Conservation (phyloP, 2,888 invertebrate genomes). For the Acanthosepion esculentum region DNA sequence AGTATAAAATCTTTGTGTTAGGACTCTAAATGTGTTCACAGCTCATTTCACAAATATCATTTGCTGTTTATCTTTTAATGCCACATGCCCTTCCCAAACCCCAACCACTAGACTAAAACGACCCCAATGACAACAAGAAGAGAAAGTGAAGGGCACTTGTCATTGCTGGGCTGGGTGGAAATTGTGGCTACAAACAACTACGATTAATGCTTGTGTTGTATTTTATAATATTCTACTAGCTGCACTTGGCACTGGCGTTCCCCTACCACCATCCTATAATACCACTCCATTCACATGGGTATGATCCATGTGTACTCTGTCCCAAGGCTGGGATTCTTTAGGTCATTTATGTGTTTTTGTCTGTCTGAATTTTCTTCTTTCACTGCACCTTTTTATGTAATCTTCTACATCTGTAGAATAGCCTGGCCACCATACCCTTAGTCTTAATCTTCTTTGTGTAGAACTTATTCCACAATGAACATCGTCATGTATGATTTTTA, state of each 20-base stretch:
- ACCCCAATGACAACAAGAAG: neutral
- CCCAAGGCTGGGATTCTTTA: no score
- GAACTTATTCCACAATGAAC: no score
- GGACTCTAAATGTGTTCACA: neutral
- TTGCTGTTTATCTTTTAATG: neutral
- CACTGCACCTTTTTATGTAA: no score
- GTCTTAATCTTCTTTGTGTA: no score
- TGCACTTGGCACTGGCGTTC: neutral
- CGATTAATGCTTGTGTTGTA: neutral
- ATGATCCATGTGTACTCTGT: no score
- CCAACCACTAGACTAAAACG: neutral
- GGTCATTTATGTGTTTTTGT: no score
- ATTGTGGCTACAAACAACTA: neutral
- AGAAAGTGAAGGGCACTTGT: neutral
- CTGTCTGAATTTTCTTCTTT: no score
- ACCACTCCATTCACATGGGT: no score
- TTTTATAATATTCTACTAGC: neutral
- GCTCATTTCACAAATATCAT: slow-evolving; percentile 20
- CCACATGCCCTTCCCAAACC: neutral
- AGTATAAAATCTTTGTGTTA: neutral
- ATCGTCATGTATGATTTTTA: no score
- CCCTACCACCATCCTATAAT: neutral
- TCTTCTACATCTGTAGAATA: no score
- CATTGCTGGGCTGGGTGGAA: neutral
- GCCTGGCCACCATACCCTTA: no score